These are phyloP conservation scores for Tenthredo notha DNA, from an alignment of 2,888 invertebrate species.

Conservation along the genomic window DNA sequence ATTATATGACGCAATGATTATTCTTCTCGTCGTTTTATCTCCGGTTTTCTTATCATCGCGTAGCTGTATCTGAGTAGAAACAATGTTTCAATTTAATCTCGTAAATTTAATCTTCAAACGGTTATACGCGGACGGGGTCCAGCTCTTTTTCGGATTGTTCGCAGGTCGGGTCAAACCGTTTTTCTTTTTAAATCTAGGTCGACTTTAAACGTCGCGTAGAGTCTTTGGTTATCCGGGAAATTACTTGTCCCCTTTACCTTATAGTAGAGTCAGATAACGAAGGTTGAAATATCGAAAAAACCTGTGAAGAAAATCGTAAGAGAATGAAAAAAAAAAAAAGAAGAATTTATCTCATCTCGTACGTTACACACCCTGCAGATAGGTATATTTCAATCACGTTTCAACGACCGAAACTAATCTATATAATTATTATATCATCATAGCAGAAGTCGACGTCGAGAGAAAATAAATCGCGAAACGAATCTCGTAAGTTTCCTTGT, in stretches of 20 bases:
- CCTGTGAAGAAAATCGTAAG: not conserved
- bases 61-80: not conserved
- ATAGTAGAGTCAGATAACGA: not conserved
- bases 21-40: not conserved
- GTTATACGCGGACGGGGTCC: not conserved
- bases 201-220: slow-evolving; percentile 14
- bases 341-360: not conserved
- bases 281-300: not conserved
- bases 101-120: slow-evolving; percentile 9
- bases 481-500: not conserved
- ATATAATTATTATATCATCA: not conserved
- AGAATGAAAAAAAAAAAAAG: not conserved
- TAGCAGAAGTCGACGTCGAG: not conserved
- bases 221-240: not conserved
- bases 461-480: not conserved
- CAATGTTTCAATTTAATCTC: slow-evolving; percentile 43
- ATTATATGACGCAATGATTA: not conserved
- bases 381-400: not conserved
- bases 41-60: not conserved
- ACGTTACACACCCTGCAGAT: not conserved
- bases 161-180: slow-evolving; percentile 39
- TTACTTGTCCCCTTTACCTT: not conserved
- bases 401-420: not conserved
- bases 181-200: slow-evolving; percentile 40
- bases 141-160: slow-evolving; percentile 15